phyloP scores from a whole-genome alignment of 35 echinoderm and acorn worm species.

The Holothuria glaberrima region DNA sequence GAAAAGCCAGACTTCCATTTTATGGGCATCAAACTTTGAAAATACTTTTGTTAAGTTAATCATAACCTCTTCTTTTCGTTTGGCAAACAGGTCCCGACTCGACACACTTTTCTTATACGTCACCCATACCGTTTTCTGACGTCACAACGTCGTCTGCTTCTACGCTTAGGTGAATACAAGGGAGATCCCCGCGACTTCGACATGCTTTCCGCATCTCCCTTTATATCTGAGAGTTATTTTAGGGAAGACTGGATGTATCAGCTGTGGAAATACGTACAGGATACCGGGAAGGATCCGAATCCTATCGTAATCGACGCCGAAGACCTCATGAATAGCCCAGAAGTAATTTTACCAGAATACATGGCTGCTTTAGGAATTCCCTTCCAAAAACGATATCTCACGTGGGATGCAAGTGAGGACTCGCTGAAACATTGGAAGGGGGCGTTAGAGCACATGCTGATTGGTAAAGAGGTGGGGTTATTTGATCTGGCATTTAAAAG shows the following conservation, averaged over 20 bases:
- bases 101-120: conserved; percentile 70
- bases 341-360: conserved; percentile 53
- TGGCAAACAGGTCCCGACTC: conserved; percentile 8
- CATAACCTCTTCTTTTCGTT: too few relatives aligned
- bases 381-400: conserved; percentile 41
- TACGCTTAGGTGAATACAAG: neutral
- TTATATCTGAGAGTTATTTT: neutral
- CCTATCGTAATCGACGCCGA: conserved; percentile 73
- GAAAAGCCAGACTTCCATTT: too few relatives aligned
- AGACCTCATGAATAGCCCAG: conserved; percentile 62
- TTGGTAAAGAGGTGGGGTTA: neutral
- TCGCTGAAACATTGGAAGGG: conserved; percentile 46
- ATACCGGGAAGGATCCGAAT: neutral
- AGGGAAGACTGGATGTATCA: neutral
- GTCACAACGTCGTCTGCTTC: neutral
- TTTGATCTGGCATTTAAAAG: conserved; percentile 67
- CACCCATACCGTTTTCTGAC: conserved; percentile 32
- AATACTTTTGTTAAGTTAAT: too few relatives aligned
- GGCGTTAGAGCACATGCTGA: neutral
- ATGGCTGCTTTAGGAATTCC: conserved; percentile 52
- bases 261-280: neutral
- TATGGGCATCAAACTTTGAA: too few relatives aligned
- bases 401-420: conserved; percentile 38
- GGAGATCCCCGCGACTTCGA: neutral
- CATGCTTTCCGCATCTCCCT: neutral